phyloP scores from a whole-genome alignment of 2,113 vertebrate species.

The Rana temporaria region DNA sequence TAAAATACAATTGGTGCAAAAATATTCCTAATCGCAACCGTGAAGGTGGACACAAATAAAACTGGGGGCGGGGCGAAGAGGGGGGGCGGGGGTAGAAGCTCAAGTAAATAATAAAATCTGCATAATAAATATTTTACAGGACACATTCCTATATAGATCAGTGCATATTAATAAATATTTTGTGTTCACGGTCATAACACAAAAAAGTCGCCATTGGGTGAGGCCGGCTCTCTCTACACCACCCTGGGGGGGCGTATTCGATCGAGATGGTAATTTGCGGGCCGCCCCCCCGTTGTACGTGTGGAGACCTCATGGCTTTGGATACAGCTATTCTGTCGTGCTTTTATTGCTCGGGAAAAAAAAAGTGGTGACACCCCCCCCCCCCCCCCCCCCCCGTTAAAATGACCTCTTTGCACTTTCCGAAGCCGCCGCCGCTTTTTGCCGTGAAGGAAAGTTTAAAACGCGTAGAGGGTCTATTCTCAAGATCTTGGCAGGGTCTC shows the following conservation, averaged over 20 bases:
- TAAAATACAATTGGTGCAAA: too few species aligned
- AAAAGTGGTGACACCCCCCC: not conserved
- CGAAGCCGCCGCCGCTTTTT: too few species aligned
- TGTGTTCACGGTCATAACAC: not conserved
- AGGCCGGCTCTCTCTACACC: not conserved
- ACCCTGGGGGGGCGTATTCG: not conserved
- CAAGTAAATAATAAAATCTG: too few species aligned
- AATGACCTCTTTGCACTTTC: too few species aligned
- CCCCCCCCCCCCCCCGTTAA: not conserved
- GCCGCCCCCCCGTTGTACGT: not conserved
- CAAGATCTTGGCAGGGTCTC: not conserved
- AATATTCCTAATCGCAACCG: not conserved
- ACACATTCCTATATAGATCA: too few species aligned
- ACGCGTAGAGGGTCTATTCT: not conserved
- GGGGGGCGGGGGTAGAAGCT: not conserved
- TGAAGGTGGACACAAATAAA: not conserved
- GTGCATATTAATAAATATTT: too few species aligned
- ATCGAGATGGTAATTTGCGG: not conserved
- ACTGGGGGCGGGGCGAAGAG: not conserved
- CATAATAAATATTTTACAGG: too few species aligned
- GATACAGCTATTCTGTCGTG: slow-evolving; percentile 9
- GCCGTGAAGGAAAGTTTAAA: not conserved
- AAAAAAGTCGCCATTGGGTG: not conserved
- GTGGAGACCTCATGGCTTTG: not conserved
- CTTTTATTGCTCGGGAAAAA: slow-evolving; percentile 34